Evolutionary conservation across 2,888 invertebrate genomes (phyloP).

Genomic region (Polydesmus complanatus): DNA sequence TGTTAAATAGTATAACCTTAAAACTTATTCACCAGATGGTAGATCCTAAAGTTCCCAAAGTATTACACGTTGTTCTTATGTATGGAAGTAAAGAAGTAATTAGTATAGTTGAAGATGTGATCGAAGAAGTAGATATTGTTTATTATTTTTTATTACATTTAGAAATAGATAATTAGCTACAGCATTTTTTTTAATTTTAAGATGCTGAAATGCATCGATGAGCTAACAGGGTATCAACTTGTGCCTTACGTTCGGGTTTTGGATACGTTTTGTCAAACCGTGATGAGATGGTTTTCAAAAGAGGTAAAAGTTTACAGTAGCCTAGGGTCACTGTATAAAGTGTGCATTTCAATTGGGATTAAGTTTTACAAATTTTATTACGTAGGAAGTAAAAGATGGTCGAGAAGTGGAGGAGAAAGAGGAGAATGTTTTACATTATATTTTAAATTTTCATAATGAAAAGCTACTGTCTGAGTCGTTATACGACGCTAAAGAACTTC

Average conservation of each 20-base stretch:
- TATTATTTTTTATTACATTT: too few species aligned
- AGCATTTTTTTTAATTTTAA: neutral
- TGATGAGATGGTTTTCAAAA: slow-evolving; percentile 4
- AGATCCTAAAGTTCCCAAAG: neutral
- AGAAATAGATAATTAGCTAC: too few species aligned
- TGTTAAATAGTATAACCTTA: slow-evolving; percentile 5
- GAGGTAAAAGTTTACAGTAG: neutral
- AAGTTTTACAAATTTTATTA: neutral
- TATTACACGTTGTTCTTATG: neutral
- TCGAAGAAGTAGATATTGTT: slow-evolving; percentile 10
- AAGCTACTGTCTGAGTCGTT: neutral
- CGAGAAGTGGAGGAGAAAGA: neutral
- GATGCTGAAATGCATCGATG: slow-evolving; percentile 3
- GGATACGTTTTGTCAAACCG: neutral
- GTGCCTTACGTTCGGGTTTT: neutral
- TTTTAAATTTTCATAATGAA: neutral
- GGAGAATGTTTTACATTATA: neutral
- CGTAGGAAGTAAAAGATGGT: neutral
- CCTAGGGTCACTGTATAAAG: neutral
- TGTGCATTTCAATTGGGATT: neutral
- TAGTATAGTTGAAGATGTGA: neutral
- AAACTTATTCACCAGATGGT: neutral
- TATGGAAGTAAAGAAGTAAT: neutral
- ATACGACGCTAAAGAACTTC: neutral
- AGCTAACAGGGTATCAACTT: neutral